Conservation (phyloP, 1,140 invertebrate species). For the Matsumurasca onukii region DNA sequence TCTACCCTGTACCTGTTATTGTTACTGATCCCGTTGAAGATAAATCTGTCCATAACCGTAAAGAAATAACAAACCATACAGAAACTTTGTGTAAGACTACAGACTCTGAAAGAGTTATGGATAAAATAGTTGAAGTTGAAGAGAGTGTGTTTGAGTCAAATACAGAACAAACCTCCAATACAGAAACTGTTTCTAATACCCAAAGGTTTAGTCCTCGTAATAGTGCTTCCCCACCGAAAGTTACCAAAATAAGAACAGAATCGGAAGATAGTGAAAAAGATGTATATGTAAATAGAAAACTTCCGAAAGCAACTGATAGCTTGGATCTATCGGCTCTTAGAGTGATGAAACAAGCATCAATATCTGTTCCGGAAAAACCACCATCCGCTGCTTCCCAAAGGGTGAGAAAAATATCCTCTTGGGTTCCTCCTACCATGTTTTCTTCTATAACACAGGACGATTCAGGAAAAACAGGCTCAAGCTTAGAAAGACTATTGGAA, state of each 20-base stretch:
- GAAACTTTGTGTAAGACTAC: too few relatives aligned
- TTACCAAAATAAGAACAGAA: constrained; percentile 14
- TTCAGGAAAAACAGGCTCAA: constrained; percentile 34
- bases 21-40: not conserved
- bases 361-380: constrained; percentile 24
- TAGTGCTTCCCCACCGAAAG: constrained; percentile 13
- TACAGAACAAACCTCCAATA: too few relatives aligned
- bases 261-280: constrained; percentile 34
- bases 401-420: constrained; percentile 38
- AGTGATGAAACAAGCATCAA: constrained; percentile 22
- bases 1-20: not conserved
- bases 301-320: constrained; percentile 34
- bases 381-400: constrained; percentile 15
- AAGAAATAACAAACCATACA: too few relatives aligned
- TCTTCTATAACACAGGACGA: constrained; percentile 27
- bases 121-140: too few relatives aligned
- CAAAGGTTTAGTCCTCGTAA: not conserved
- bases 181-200: too few relatives aligned
- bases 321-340: constrained; percentile 27
- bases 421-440: constrained; percentile 31
- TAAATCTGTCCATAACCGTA: too few relatives aligned
- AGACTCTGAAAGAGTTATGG: too few relatives aligned
- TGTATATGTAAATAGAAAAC: constrained; percentile 26
- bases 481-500: constrained; percentile 43
- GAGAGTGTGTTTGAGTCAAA: too few relatives aligned